A percentile compares a stretch with the other conserved stretches of the same genome.
These are phyloP conservation scores for Mesochorus sp. DNA, from an alignment of 2,888 invertebrate species.

Conservation along the genomic window DNA sequence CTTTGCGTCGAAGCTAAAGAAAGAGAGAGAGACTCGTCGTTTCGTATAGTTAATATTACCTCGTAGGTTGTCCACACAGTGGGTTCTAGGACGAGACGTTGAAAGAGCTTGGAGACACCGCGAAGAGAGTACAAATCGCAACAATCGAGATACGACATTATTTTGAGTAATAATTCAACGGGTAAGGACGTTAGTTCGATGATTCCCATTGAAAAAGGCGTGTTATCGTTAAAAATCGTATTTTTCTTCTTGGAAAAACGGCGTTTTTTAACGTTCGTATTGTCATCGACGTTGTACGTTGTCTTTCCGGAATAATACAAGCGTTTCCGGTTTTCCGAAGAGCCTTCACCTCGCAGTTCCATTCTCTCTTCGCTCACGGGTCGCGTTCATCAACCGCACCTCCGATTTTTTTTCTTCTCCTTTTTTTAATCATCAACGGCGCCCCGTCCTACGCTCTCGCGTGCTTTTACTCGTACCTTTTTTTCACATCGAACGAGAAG, in stretches of 20 bases:
- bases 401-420: not conserved
- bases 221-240: too few relatives aligned
- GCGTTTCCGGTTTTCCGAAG: slow-evolving; percentile 34
- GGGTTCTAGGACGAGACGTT: slow-evolving; percentile 67
- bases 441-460: slow-evolving; percentile 15
- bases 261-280: slow-evolving; percentile 9
- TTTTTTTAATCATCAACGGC: not conserved
- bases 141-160: slow-evolving; percentile 69
- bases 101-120: slow-evolving; percentile 69
- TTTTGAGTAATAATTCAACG: slow-evolving; percentile 70
- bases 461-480: not conserved
- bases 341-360: slow-evolving; percentile 29
- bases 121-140: slow-evolving; percentile 68
- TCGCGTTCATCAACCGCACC: slow-evolving; percentile 25
- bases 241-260: not conserved
- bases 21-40: too few relatives aligned
- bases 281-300: too few relatives aligned
- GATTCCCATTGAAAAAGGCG: too few relatives aligned
- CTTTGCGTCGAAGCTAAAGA: too few relatives aligned
- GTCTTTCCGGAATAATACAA: slow-evolving; percentile 4
- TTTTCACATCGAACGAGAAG: too few relatives aligned
- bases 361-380: slow-evolving; percentile 34
- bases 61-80: slow-evolving; percentile 72
- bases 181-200: too few relatives aligned
- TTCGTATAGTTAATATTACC: slow-evolving; percentile 63